Evolutionary conservation across 1,140 invertebrate genomes (phyloP), one percentile per base, ranked within the genome.

Genomic region (Microplitis demolitor): DNA sequence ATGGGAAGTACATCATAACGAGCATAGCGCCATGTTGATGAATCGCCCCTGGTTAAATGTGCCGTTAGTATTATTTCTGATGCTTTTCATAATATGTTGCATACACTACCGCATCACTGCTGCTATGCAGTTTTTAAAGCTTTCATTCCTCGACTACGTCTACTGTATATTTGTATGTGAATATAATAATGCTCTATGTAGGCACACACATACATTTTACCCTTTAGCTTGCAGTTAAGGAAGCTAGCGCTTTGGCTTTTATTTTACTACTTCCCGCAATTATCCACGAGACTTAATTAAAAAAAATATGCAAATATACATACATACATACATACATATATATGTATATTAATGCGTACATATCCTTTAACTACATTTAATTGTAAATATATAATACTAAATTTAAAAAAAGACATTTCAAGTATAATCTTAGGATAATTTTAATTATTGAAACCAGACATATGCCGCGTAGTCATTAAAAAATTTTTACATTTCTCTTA

Each of bases 21-120:
- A 72, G 70, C 70, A 45, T 72, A 72, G 70, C 70, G 62, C 62
- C 70, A 72, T 66, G 70, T 72, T 72, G 70, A 72, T 72, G 70
- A 72, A 72, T 72, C 70, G 70, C 66, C 45, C 34, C 34, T 31
- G 54, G 70, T 66, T 62, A 72, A 66, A 72, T 72, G 50, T 72
- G 45, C 62, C 70, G 70, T 72, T 72, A 72, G 70, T 72, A 51
- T 72, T n/a, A 24, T 66, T 64, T 37, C 13, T 64, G 34, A n/a
- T 39, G 13, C n/a, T 64, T 64, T 64, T 64, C n/a, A 39, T 14
- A 64, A 39, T 45, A 45, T 45, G 9, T 4, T 5, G 11, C 39
- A 3, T 6, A 45, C 39, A 9, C 39, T 11, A 45, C 39, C 39
- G 39, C 39, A 45, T 45, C 39, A 45, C 39, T 45, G 39, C 5